These are phyloP conservation scores for Tonatia bakeri DNA, from an alignment of 2,113 vertebrate species.

Conservation along the genomic window DNA sequence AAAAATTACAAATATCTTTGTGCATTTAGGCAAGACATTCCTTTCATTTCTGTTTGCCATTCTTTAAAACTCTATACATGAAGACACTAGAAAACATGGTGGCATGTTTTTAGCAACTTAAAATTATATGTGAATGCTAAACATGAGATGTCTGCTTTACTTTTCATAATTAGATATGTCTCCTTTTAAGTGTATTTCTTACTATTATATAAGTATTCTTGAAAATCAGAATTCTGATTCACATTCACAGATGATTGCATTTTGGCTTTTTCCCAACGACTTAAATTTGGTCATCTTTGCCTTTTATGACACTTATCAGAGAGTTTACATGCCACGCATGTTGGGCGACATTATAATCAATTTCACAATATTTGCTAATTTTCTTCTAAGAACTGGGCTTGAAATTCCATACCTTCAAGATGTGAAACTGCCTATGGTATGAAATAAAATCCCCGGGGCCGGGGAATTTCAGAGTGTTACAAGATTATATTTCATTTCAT, in stretches of 20 bases:
- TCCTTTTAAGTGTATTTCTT: neutral
- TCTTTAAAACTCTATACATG: neutral
- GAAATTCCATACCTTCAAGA: constrained; percentile 76
- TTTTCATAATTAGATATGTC: neutral
- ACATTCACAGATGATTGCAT: neutral
- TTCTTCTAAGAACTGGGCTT: constrained; percentile 56
- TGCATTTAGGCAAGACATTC: neutral
- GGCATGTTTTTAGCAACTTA: neutral
- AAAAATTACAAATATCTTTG: constrained; percentile 34
- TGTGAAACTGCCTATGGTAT: constrained; percentile 73
- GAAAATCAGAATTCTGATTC: neutral
- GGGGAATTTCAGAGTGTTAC: constrained; percentile 79
- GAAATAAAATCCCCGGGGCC: constrained; percentile 78
- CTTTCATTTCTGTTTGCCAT: neutral
- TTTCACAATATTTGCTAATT: constrained; percentile 56
- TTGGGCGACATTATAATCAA: constrained; percentile 61
- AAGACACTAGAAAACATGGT: neutral
- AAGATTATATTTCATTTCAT: constrained; percentile 82
- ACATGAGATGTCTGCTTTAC: neutral
- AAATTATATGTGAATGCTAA: neutral
- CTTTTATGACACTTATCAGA: neutral
- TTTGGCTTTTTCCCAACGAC: neutral
- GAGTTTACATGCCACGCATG: neutral
- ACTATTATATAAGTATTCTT: neutral
- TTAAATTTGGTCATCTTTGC: neutral